Conservation (phyloP, 2,797 vertebrate species). For the Acanthurus tractus region DNA sequence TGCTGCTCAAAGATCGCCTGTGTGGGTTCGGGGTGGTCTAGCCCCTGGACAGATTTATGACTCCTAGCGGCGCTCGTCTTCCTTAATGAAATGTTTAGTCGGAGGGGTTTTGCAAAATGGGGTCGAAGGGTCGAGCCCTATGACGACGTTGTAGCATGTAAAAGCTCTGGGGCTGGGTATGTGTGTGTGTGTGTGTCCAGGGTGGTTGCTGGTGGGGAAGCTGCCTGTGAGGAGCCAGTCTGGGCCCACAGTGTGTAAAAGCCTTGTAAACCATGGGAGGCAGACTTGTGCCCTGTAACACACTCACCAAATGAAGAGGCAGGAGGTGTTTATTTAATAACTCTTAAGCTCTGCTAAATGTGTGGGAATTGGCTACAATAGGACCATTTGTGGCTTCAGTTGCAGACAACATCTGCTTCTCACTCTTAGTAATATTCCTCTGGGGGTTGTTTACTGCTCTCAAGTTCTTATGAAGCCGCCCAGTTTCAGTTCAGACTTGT, state of each 20-base stretch:
- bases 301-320: constrained; percentile 66
- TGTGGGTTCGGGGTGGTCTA: constrained; percentile 69
- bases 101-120: constrained; percentile 74
- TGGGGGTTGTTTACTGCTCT: constrained; percentile 35
- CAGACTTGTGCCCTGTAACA: constrained; percentile 46
- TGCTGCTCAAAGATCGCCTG: constrained; percentile 51
- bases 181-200: constrained; percentile 11
- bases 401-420: constrained; percentile 54
- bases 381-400: constrained; percentile 17
- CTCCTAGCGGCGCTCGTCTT: constrained; percentile 64
- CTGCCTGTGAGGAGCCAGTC: constrained; percentile 42
- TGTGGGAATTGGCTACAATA: constrained; percentile 46
- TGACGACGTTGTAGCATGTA: constrained; percentile 58
- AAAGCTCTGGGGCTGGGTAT: constrained; percentile 48
- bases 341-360: constrained; percentile 56
- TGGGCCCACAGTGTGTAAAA: constrained; percentile 33
- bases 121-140: constrained; percentile 71
- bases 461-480: constrained; percentile 27
- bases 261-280: constrained; percentile 69
- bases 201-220: constrained; percentile 36
- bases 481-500: constrained; percentile 7
- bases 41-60: constrained; percentile 77
- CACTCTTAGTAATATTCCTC: constrained; percentile 29
- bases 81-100: constrained; percentile 83
- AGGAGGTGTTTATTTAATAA: constrained; percentile 76